phyloP scores from a whole-genome alignment of 2,888 invertebrate genomes.

The Syritta pipiens region DNA sequence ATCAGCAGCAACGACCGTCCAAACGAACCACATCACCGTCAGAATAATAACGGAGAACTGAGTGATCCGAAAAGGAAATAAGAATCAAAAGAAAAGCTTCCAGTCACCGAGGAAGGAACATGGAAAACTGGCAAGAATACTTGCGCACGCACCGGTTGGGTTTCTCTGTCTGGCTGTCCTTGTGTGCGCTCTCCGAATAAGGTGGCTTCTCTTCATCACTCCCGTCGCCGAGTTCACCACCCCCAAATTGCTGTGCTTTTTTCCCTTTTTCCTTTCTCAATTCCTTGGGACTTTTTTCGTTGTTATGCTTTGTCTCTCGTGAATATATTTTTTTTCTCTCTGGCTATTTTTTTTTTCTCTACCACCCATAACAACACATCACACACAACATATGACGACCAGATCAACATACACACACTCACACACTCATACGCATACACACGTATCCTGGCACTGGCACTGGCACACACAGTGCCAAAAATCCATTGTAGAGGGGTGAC shows the following conservation, averaged over 20 bases:
- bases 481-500: constrained; percentile 69
- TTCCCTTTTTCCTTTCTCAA: constrained; percentile 37
- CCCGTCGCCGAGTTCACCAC: constrained; percentile 22
- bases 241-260: constrained; percentile 32
- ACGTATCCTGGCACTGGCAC: constrained; percentile 27
- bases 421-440: constrained; percentile 1
- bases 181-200: constrained; percentile 34
- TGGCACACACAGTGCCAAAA: constrained; percentile 45
- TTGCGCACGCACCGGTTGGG: constrained; percentile 47
- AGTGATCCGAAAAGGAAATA: constrained; percentile 64
- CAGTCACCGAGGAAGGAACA: constrained; percentile 46
- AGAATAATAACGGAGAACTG: constrained; percentile 68
- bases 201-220: not conserved
- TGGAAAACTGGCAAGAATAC: constrained; percentile 42
- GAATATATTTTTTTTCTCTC: constrained; percentile 21
- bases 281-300: constrained; percentile 56
- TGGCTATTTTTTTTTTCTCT: constrained; percentile 13
- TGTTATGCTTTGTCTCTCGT: constrained; percentile 55
- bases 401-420: constrained; percentile 49
- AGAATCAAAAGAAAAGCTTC: constrained; percentile 66
- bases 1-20: constrained; percentile 57
- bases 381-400: constrained; percentile 67
- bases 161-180: constrained; percentile 52
- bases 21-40: constrained; percentile 66
- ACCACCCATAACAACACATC: constrained; percentile 56